Evolutionary conservation across 1,140 invertebrate species (phyloP), one percentile per base, ranked within the genome.

Genomic region (Euura lappo): DNA sequence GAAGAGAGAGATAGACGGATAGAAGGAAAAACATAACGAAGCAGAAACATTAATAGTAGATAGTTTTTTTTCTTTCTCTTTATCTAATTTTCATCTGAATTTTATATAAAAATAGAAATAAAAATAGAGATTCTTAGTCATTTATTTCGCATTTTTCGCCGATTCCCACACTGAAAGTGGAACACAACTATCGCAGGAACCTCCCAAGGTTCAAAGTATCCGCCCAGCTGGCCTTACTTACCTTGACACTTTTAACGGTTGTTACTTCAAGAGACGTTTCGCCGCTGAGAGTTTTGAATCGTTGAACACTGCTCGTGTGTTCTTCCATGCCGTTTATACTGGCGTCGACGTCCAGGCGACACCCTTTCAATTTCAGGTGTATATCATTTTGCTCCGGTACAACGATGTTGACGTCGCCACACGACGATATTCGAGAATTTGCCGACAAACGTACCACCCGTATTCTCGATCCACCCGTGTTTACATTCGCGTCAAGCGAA

Each of bases 391-490:
- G 71, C 44, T 74, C 73, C 2, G 77, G 75, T 60, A 78, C 69
- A 47, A 68, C 73, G 3, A 78, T 46, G 51, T 47, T 44, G 44
- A 78, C 45, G 8, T 72, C 13, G 7, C 73, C 75, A 3, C 47
- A 67, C 2, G 77, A 78, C 10, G 51, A 68, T 47, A 78, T 71
- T 3, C 28, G 6, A 7, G 77, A 76, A 45, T 76, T 68, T 8
- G 69, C 72, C 7, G 73, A 76, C 11, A 78, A 68, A 45, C 77
- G 68, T 1, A 76, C 75, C 1, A 78, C 45, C 46, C 76, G 73
- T 13, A 78, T 73, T 45, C 71, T 76, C 6, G 77, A 44, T 44
- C 45, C n/a, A 45, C 77, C 77, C 8, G 73, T 60, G 45, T 71
- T 46, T 7, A 78, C 13, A 65, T 75, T 75, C 1, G 75, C 77